Evolutionary conservation across 2,797 vertebrate species (phyloP).

Genomic region (Xerus rutilus): DNA sequence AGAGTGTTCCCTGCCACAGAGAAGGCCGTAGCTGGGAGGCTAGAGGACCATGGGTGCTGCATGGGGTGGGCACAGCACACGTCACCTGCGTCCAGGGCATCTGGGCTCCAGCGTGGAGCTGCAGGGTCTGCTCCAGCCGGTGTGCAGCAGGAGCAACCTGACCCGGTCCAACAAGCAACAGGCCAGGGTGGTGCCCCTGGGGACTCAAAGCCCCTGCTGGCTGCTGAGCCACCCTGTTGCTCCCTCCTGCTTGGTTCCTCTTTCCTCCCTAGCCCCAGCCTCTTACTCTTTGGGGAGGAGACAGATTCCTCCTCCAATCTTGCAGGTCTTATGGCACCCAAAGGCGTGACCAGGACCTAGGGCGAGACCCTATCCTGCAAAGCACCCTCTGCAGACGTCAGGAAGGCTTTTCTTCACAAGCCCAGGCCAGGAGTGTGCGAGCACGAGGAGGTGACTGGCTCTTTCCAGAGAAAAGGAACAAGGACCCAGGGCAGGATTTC

Average conservation of each 20-base stretch:
- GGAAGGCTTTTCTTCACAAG: background rate
- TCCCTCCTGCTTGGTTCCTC: background rate
- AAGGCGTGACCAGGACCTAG: background rate
- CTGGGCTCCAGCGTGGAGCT: rapidly evolving
- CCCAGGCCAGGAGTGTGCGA: background rate
- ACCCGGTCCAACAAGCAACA: too few relatives aligned
- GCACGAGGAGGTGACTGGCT: background rate
- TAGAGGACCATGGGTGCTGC: rapidly evolving
- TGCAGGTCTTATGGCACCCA: background rate
- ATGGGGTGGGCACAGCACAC: rapidly evolving
- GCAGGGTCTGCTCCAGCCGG: rapidly evolving
- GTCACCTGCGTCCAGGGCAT: rapidly evolving
- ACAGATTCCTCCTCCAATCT: background rate
- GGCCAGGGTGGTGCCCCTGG: too few relatives aligned
- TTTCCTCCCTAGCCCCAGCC: background rate
- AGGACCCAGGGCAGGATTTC: background rate
- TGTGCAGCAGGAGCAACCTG: too few relatives aligned
- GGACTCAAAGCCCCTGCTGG: background rate
- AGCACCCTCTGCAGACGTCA: background rate
- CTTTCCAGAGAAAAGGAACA: background rate
- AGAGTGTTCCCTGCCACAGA: background rate
- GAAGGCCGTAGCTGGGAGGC: background rate
- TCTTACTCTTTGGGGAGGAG: background rate
- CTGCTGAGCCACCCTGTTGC: too few relatives aligned
- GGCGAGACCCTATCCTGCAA: background rate